These are phyloP conservation scores for Echeneis naucrates DNA, from an alignment of 2,797 vertebrate species.

Conservation along the genomic window DNA sequence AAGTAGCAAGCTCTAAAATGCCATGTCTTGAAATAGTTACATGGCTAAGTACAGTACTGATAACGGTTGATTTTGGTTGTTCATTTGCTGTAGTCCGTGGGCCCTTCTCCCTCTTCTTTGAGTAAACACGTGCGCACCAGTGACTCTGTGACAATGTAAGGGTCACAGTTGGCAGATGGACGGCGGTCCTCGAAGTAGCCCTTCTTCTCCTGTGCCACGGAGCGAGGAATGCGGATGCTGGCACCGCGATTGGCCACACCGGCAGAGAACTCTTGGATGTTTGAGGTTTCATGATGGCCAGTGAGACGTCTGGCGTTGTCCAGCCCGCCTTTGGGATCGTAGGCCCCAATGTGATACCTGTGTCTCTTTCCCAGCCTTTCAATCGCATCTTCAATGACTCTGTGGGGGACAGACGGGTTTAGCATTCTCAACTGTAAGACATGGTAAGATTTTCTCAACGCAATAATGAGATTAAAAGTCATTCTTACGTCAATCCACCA, in stretches of 20 bases:
- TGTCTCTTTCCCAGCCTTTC: conserved; percentile 91
- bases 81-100: conserved; percentile 85
- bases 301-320: conserved; percentile 96
- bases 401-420: conserved; percentile 49
- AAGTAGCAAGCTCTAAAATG: conserved; percentile 15
- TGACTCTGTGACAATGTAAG: conserved; percentile 92
- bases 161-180: conserved; percentile 96
- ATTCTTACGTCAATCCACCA: conserved; percentile 91
- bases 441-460: neutral
- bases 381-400: conserved; percentile 93
- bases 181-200: conserved; percentile 98
- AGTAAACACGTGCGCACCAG: conserved; percentile 93
- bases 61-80: conserved; percentile 1
- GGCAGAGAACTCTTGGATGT: conserved; percentile 93
- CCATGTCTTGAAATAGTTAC: conserved; percentile 25
- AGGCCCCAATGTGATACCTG: conserved; percentile 92
- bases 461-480: neutral
- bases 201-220: conserved; percentile 91
- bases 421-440: neutral
- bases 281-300: conserved; percentile 93
- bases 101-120: conserved; percentile 89
- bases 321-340: conserved; percentile 94
- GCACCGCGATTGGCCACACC: conserved; percentile 93
- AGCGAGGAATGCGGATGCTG: conserved; percentile 94
- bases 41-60: conserved; percentile 41